Evolutionary conservation across 2,888 invertebrate genomes (phyloP).

Genomic region (Oscheius sp.): DNA sequence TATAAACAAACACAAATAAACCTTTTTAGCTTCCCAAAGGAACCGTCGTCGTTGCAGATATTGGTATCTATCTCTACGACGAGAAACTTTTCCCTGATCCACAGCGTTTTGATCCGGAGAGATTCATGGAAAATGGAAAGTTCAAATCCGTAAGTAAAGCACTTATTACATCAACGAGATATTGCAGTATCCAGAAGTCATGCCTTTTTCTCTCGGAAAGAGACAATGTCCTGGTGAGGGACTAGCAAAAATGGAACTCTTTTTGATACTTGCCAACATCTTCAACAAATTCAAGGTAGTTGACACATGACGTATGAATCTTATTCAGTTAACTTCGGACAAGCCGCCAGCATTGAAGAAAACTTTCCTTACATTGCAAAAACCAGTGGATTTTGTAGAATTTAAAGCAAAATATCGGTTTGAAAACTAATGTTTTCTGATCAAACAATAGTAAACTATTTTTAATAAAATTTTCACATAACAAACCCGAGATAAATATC

Average conservation of each 20-base stretch:
- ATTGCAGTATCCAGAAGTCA: constrained; percentile 16
- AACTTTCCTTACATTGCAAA: constrained; percentile 1
- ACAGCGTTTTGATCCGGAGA: constrained; percentile 10
- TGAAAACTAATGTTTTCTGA: no score
- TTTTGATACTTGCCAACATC: constrained; percentile 35
- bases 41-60: not conserved
- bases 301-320: not conserved
- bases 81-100: constrained; percentile 13
- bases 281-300: constrained; percentile 34
- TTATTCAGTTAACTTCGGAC: not conserved
- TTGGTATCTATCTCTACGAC: constrained; percentile 5
- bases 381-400: constrained; percentile 2
- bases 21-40: constrained; percentile 3
- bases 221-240: constrained; percentile 39
- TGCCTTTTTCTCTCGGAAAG: constrained; percentile 41
- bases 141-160: not conserved
- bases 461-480: no score
- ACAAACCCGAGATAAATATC: no score
- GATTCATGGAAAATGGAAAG: constrained; percentile 14
- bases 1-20: not conserved
- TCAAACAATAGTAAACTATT: no score
- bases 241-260: constrained; percentile 39
- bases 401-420: not conserved
- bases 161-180: not conserved
- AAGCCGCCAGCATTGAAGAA: constrained; percentile 26